These are phyloP conservation scores for Callospermophilus lateralis DNA, from an alignment of 2,113 vertebrate species.

Conservation along the genomic window DNA sequence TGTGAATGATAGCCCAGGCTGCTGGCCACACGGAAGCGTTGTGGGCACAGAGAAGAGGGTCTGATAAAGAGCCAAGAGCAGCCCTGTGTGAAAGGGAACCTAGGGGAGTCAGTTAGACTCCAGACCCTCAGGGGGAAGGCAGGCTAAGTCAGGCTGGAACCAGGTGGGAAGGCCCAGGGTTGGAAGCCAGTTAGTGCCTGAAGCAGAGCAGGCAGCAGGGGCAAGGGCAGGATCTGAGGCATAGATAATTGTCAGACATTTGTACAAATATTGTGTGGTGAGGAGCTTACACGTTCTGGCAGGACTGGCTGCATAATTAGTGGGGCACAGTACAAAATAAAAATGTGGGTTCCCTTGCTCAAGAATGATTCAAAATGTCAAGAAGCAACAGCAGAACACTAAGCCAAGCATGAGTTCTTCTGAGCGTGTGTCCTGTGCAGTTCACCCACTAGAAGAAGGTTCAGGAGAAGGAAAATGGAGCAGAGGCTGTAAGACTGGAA, in stretches of 20 bases:
- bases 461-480: neutral
- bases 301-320: neutral
- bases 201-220: neutral
- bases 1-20: neutral
- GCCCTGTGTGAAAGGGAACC: neutral
- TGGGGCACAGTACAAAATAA: neutral
- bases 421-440: rapidly evolving
- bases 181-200: neutral
- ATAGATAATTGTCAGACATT: neutral
- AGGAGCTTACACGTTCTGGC: too few species aligned
- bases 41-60: neutral
- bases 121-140: neutral
- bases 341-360: neutral
- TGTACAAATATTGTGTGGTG: neutral
- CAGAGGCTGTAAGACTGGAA: too few species aligned
- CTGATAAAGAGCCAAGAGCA: neutral
- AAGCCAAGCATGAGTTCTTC: neutral
- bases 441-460: neutral
- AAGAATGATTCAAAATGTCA: neutral
- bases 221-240: neutral
- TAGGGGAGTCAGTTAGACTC: neutral
- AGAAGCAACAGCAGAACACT: neutral
- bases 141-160: neutral
- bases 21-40: neutral
- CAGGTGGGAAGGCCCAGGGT: neutral